These are phyloP conservation scores for Melinopterus prodromus DNA, from an alignment of 2,888 invertebrate species.

Conservation along the genomic window DNA sequence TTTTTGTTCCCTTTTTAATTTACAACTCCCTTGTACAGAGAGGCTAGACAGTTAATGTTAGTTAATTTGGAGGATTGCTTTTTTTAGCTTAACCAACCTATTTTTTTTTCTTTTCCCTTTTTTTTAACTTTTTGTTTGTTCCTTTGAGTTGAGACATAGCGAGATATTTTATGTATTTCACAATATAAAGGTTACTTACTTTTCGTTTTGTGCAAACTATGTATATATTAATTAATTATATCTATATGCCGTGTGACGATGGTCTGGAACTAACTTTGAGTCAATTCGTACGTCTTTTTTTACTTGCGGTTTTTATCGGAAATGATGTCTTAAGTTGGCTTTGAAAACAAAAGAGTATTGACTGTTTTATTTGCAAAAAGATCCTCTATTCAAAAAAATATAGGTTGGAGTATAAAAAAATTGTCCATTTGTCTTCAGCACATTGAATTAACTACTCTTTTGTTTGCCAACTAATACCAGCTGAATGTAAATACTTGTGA, in stretches of 20 bases:
- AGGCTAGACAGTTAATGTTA: conserved; percentile 18
- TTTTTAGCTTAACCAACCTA: conserved; percentile 21
- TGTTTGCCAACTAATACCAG: not conserved
- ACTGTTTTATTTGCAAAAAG: not conserved
- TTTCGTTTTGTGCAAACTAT: not conserved
- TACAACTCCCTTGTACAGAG: not conserved
- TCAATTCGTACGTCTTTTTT: not conserved
- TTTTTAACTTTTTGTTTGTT: conserved; percentile 30
- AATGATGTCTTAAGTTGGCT: not conserved
- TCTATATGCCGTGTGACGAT: not conserved
- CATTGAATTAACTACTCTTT: not conserved
- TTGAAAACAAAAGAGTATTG: not conserved
- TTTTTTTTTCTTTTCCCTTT: conserved; percentile 24
- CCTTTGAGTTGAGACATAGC: not conserved
- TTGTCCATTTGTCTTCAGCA: not conserved
- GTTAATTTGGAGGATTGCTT: conserved; percentile 30
- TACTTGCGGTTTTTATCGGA: not conserved
- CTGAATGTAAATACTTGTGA: too few species aligned
- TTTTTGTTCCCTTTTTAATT: not conserved
- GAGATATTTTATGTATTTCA: conserved; percentile 36
- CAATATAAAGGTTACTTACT: conserved; percentile 33
- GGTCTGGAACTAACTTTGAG: not conserved
- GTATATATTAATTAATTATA: conserved; percentile 4
- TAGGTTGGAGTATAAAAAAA: not conserved
- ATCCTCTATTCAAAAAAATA: not conserved